Evolutionary conservation across 2,888 invertebrate species (phyloP).

Genomic region (Matsumyia berberina): DNA sequence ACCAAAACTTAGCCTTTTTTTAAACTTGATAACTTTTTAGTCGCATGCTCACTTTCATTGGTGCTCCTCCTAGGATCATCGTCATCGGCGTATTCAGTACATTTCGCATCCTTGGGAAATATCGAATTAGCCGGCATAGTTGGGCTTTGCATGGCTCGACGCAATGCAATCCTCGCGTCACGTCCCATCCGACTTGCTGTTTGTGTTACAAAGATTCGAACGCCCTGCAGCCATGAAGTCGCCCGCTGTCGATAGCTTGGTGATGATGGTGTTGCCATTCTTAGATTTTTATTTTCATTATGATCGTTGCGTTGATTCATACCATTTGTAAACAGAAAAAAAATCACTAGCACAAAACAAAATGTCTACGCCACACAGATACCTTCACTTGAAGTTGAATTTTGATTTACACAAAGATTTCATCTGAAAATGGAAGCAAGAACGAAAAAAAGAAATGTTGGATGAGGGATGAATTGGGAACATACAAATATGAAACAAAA

Average conservation of each 20-base stretch:
- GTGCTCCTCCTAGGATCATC: neutral
- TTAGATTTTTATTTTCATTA: slow-evolving; percentile 12
- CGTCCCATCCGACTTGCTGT: slow-evolving; percentile 64
- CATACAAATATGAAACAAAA: slow-evolving; percentile 19
- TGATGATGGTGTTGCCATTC: slow-evolving; percentile 25
- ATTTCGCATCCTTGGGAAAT: no score
- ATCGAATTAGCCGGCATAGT: no score
- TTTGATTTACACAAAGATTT: slow-evolving; percentile 43
- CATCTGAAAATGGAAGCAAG: slow-evolving; percentile 60
- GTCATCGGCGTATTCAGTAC: no score
- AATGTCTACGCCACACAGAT: slow-evolving; percentile 21
- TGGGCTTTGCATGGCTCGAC: slow-evolving; percentile 53
- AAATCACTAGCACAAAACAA: neutral
- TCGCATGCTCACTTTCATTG: slow-evolving; percentile 71
- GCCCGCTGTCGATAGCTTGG: neutral
- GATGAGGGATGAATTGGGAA: slow-evolving; percentile 59
- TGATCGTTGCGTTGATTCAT: neutral
- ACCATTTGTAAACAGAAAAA: neutral
- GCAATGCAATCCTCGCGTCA: slow-evolving; percentile 65
- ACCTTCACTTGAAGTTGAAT: slow-evolving; percentile 29
- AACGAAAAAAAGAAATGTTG: slow-evolving; percentile 42
- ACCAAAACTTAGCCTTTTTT: no score
- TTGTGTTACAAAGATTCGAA: slow-evolving; percentile 67
- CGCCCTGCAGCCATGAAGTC: slow-evolving; percentile 70
- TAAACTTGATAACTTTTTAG: neutral